Conservation (phyloP, 1,140 invertebrate genomes). For the Fopius arisanus region DNA sequence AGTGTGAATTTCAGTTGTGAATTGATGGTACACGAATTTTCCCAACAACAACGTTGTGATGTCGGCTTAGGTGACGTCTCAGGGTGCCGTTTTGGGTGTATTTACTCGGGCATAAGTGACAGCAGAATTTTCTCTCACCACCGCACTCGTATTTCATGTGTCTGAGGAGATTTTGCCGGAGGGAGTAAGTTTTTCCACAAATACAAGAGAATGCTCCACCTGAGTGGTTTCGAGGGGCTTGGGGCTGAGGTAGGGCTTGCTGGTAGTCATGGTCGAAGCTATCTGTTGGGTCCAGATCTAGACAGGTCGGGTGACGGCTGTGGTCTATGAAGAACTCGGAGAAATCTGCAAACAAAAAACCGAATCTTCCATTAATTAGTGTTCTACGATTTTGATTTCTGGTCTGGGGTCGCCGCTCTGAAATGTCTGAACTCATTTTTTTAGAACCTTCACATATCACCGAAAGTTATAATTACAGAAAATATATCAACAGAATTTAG, state of each 20-base stretch:
- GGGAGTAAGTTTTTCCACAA: slow-evolving; percentile 64
- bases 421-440: too few relatives aligned
- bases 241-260: slow-evolving; percentile 18
- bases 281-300: not conserved
- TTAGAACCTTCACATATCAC: too few relatives aligned
- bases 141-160: slow-evolving; percentile 67
- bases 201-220: slow-evolving; percentile 46
- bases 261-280: not conserved
- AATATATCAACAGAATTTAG: too few relatives aligned
- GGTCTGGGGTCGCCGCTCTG: too few relatives aligned
- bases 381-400: not conserved
- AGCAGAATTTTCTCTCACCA: slow-evolving; percentile 60
- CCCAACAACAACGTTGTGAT: slow-evolving; percentile 40
- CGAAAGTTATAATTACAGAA: too few relatives aligned
- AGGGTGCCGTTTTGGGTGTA: slow-evolving; percentile 61
- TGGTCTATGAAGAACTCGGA: not conserved
- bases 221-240: slow-evolving; percentile 2
- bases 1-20: not conserved
- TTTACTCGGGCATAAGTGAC: slow-evolving; percentile 57
- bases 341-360: not conserved
- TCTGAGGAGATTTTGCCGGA: slow-evolving; percentile 59
- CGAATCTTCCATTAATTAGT: not conserved
- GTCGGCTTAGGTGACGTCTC: slow-evolving; percentile 50
- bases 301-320: not conserved
- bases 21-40: not conserved